Conservation (phyloP, 2,113 vertebrate genomes). For the Lampris incognitus region DNA sequence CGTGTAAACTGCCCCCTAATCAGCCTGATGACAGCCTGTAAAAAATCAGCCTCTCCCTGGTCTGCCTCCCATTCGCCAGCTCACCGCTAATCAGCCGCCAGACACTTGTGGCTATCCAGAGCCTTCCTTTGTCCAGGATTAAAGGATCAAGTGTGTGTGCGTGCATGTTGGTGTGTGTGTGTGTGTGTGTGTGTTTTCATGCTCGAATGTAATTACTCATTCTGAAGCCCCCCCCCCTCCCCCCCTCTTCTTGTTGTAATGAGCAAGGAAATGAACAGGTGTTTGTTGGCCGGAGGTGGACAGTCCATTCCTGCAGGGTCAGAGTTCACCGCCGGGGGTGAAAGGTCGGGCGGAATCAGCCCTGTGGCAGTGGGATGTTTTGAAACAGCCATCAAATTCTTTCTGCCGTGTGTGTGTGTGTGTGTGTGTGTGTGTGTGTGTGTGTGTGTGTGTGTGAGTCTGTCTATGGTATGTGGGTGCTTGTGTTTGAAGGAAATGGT, state of each 20-base stretch:
- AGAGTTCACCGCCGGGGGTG: conserved; percentile 59
- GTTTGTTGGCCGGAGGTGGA: conserved; percentile 67
- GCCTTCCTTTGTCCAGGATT: conserved; percentile 68
- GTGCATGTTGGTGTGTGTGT: conserved; percentile 25
- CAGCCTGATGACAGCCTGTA: conserved; percentile 55
- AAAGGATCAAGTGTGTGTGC: conserved; percentile 54
- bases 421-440: conserved; percentile 49
- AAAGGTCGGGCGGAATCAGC: conserved; percentile 62
- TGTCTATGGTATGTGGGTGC: conserved; percentile 7
- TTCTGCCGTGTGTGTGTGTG: conserved; percentile 22
- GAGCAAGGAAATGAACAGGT: conserved; percentile 64
- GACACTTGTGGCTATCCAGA: conserved; percentile 73
- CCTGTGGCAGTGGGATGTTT: conserved; percentile 51
- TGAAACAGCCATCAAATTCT: conserved; percentile 49
- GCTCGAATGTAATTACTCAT: conserved; percentile 41
- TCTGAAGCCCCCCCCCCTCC: conserved; percentile 20
- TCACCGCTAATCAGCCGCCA: conserved; percentile 60
- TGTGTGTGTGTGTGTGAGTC: conserved; percentile 5
- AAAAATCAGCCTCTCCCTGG: conserved; percentile 61
- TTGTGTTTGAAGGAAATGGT: conserved; percentile 44
- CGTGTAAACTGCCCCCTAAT: conserved; percentile 61
- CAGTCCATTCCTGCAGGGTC: conserved; percentile 44
- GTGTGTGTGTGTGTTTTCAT: conserved; percentile 16
- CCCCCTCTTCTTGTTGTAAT: conserved; percentile 28
- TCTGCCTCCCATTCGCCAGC: conserved; percentile 59